Evolutionary conservation across 2,113 vertebrate species (phyloP).

Genomic region (Caranx melampygus): DNA sequence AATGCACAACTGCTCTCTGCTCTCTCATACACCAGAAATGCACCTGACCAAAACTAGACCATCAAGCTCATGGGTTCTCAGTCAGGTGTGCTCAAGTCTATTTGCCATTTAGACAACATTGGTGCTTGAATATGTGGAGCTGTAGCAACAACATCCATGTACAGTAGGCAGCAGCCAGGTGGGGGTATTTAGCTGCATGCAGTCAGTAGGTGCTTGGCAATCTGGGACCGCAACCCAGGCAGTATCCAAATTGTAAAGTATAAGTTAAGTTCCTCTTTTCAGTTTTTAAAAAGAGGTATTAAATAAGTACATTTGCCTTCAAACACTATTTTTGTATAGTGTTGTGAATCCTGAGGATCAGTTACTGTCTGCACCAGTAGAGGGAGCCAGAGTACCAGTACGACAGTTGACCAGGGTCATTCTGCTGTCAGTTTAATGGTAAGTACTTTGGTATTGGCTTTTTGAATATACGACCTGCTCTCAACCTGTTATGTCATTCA

Average conservation of each 20-base stretch:
- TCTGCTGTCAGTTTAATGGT: slow-evolving; percentile 8
- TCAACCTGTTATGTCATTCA: background rate
- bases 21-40: too few relatives aligned
- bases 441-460: background rate
- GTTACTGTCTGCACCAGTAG: slow-evolving; percentile 37
- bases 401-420: background rate
- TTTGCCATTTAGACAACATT: too few relatives aligned
- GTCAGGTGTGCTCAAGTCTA: too few relatives aligned
- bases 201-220: background rate
- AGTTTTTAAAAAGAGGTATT: too few relatives aligned
- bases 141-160: background rate
- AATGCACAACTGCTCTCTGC: too few relatives aligned
- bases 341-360: background rate
- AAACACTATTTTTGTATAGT: background rate
- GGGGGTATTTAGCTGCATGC: background rate
- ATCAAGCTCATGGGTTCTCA: too few relatives aligned
- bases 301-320: background rate
- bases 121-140: too few relatives aligned
- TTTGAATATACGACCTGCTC: background rate
- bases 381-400: slow-evolving; percentile 45
- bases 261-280: too few relatives aligned
- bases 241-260: background rate
- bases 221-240: background rate
- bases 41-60: too few relatives aligned
- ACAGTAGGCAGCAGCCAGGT: too few relatives aligned